Base-by-base conservation (phyloP, 1,140 invertebrate species). In the Hylaeus volcanicus region DNA sequence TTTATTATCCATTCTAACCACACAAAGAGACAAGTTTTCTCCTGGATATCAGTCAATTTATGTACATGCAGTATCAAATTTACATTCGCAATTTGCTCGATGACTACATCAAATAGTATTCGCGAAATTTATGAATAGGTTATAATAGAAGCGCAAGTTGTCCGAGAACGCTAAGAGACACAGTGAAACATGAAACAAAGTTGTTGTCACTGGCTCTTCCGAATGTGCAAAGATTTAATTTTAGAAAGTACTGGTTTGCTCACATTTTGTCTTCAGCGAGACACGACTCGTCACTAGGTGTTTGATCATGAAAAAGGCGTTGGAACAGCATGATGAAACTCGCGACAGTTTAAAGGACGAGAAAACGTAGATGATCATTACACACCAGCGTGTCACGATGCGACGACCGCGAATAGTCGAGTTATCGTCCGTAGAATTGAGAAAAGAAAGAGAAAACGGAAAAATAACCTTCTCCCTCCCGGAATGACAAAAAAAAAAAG, bases 1-100 rank as follows among this genome's bases (percentile, higher is more conserved):
- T 65, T 80, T 79, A 43, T 14, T 15, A 78, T 74, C 48, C 14
- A 60, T 37, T 79, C 39, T 37, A 63, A 43, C 2, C 14, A 26
- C 3, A 14, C 3, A 2, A 58, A 4, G 66, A 79, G 48, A 74
- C 45, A 55, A 5, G 45, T 5, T 45, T 37, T 56, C 66, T 56
- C 12, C 58, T 41, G 69, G 5, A 53, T 53, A 6, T 3, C 5
- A 60, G 8, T 51, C 11, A 81, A 58, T 41, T 37, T 73, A 72
- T 79, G 37, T 26, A 63, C n/a, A 11, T 45, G 51, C 15, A 73
- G 55, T 37, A 12, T 65, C 37, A 69, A 72, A 26, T 64, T 51
- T 68, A 53, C 70, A 37, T 69, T 60, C 1, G 15, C 2, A 43
- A 56, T 45, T n/a, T 53, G 14, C 68, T 69, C 58, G 8, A 37